These are phyloP conservation scores for Theristicus caerulescens DNA, from an alignment of 2,113 vertebrate species.

Conservation along the genomic window DNA sequence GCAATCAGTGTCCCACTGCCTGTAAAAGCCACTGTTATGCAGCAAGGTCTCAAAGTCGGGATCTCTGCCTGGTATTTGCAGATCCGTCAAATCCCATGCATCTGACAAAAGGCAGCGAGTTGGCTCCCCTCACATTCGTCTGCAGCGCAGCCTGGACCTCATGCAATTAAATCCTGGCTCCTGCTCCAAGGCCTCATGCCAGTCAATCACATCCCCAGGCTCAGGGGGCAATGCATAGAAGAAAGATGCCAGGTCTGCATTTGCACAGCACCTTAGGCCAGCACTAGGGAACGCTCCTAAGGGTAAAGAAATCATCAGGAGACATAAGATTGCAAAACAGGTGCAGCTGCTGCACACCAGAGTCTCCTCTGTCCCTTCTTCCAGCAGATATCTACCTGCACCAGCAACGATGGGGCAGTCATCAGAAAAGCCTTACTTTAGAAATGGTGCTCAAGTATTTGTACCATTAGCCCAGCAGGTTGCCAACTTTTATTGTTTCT, in stretches of 20 bases:
- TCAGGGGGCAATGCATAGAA: not conserved
- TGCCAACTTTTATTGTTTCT: not conserved
- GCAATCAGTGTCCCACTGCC: not conserved
- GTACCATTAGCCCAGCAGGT: not conserved
- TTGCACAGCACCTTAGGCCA: not conserved
- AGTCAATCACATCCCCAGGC: not conserved
- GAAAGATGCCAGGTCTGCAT: not conserved
- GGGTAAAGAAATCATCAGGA: not conserved
- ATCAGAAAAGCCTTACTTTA: not conserved
- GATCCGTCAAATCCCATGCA: not conserved
- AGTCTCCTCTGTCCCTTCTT: not conserved
- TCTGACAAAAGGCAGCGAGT: not conserved
- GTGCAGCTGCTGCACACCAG: rapidly evolving
- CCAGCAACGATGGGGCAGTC: not conserved
- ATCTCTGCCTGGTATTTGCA: not conserved
- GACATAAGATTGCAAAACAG: not conserved
- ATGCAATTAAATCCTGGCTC: not conserved
- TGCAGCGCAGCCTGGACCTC: not conserved
- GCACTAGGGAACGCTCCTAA: not conserved
- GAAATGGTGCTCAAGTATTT: not conserved
- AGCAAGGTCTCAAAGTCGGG: not conserved
- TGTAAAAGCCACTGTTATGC: not conserved
- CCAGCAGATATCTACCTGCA: not conserved
- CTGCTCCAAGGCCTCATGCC: not conserved
- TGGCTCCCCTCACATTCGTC: not conserved